Base-by-base conservation (phyloP, 2,113 vertebrate species). In the Sphyrna mokarran region DNA sequence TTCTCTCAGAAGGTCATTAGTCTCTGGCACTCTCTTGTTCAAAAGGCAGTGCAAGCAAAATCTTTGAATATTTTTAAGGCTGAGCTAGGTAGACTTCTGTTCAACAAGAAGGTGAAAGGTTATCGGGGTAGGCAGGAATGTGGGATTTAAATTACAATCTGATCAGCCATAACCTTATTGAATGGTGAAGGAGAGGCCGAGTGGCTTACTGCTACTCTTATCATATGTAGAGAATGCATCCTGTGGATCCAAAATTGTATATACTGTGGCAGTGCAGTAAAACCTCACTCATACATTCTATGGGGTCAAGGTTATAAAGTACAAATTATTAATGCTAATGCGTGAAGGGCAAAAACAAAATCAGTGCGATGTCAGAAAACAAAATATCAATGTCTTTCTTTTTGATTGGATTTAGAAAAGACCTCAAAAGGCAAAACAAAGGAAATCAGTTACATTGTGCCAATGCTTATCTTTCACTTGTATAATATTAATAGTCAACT, bases 401-500 rank as follows among this genome's bases (percentile, higher is more conserved):
- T 63, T 91, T n/a, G 58, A n/a, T 91, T 5, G 14, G 89, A 54
- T 89, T 58, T 87, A 23, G 40, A 54, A 85, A 23, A 87, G 20
- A 43, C 9, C 86, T 89, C 54, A 14, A 26, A 54, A 89, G 54
- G 26, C 29, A 89, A 13, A 18, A 23, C 86, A 89, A 89, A 89
- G 86, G 26, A 61, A 89, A 89, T 58, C 26, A 29, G 86, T 58
- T 58, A 89, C 86, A 89, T 89, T 89, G 86, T 89, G 86, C 33
- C 48, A 18, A n/a, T 90, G 87, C 29, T 63, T 63, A 90, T 61
- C 61, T 58, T n/a, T 90, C 54, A 58, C 0, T 66, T 54, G n/a
- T 29, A 89, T 5, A 26, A 90, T 63, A 90, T 16, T 33, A 90
- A 61, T 3, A 29, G 23, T 14, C 23, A 89, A 63, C 61, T 63